Evolutionary conservation across 2,797 vertebrate genomes (phyloP), one percentile per base, ranked within the genome.

Genomic region (Heliangelus exortis): DNA sequence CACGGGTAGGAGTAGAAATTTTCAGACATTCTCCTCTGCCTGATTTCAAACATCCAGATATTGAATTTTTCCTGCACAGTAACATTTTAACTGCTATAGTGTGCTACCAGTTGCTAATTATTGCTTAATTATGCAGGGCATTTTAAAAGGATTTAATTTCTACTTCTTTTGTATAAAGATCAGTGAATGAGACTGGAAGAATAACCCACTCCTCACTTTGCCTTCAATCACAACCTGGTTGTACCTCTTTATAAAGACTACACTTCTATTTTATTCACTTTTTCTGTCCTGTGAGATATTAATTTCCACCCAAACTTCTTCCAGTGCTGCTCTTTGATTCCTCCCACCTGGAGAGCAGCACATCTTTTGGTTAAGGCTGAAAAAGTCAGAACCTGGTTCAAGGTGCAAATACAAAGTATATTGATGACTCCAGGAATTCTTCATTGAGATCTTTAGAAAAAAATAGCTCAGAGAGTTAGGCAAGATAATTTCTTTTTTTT

Each of bases 251-350:
- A 12, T 8, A 59, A 25, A 25, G 25, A 17, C 2, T 9, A 9
- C 7, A 23, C 6, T 31, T 26, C 51, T 1, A 2, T 8, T 22
- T 28, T 1, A 2, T 8, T 8, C 3, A 1, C 7, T 6, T 69
- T 59, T 84, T 76, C 28, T 73, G 4, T 19, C 65, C 16, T 51
- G 8, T 25, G 16, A 55, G n/a, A 25, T 20, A 20, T 8, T n/a
- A 41, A 41, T 54, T 63, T 85, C 22, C 53, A 47, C 22, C 14
- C 21, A 29, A 19, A 4, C 4, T 57, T 63, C 39, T 77, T 4
- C 33, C 18, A 8, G 19, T 14, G 9, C 34, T 48, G 3, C 48
- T 31, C n/a, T 83, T 25, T 23, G 7, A 43, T 68, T 82, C 16
- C 31, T 41, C 22, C 33, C 33, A 41, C 12, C 5, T 50, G 58